Evolutionary conservation across 1,140 invertebrate species (phyloP), one percentile per base, ranked within the genome.

Genomic region (Listronotus oregonensis): DNA sequence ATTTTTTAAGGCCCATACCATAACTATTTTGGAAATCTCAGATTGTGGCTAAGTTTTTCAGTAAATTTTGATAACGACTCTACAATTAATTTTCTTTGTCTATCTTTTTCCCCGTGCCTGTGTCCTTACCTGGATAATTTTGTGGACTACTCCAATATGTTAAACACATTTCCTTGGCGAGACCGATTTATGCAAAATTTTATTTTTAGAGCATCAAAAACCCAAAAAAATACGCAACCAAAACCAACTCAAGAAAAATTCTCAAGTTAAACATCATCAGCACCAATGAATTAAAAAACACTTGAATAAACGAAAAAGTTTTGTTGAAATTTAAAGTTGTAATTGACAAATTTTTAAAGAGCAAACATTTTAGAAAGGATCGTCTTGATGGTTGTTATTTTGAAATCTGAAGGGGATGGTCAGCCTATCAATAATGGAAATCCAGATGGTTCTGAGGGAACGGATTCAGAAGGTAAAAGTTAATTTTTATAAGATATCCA

Each of bases 331-430:
- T 7, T 10, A 17, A 47, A 49, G 46, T 15, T 6, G 49, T 32
- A 18, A 21, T n/a, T n/a, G 21, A n/a, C n/a, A n/a, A 37, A 32
- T 17, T 55, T 10, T 55, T 63, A 3, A 54, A 46, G 11, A 50
- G 54, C 14, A 54, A 18, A 12, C 39, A 55, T 32, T 27, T 54
- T 14, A 42, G 11, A 42, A 55, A 32, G 32, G 7, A 4, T 4
- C 21, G 44, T 8, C 40, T 65, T 15, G 63, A 65, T 47, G 63
- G 63, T 14, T 65, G 63, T 39, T 58, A 65, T 15, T 54, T 65
- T 3, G 21, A 58, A 21, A 58, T 11, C 42, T 5, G 63, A 58
- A 10, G 37, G 9, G 14, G 9, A 7, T 21, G 15, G 15, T 21
- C 3, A 10, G 12, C 60, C 50, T 10, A 17, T 2, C 6, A 17